Conservation (phyloP, 53 echinoderm and acorn worm species). For the Temnopleurus reevesii region DNA sequence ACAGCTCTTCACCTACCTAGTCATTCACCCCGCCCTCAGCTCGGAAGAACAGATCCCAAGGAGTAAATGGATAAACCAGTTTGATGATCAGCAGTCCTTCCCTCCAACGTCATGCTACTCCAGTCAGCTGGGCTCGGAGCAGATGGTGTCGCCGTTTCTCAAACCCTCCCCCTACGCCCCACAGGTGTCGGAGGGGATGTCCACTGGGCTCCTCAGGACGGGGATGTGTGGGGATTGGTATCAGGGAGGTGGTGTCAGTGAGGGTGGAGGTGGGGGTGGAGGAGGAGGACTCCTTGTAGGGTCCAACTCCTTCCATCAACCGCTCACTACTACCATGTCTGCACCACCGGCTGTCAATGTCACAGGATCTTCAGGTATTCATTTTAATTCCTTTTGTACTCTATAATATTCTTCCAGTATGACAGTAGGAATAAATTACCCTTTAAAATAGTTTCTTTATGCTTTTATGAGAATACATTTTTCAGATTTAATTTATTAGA, state of each 20-base stretch:
- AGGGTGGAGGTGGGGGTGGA: slow-evolving; percentile 14
- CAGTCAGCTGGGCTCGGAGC: slow-evolving; percentile 21
- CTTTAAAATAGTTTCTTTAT: too few relatives aligned
- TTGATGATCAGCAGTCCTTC: slow-evolving; percentile 70
- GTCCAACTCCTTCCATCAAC: slow-evolving; percentile 64
- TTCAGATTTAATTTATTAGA: too few relatives aligned
- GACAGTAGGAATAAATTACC: too few relatives aligned
- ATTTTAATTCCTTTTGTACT: too few relatives aligned
- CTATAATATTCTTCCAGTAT: too few relatives aligned
- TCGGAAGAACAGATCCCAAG: slow-evolving; percentile 89
- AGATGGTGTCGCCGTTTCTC: slow-evolving; percentile 69
- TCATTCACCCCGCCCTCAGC: slow-evolving; percentile 93
- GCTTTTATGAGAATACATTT: too few relatives aligned
- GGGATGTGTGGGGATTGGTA: slow-evolving; percentile 19
- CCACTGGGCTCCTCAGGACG: slow-evolving; percentile 16
- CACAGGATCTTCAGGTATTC: slow-evolving; percentile 54
- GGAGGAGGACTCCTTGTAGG: slow-evolving; percentile 35
- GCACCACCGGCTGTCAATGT: slow-evolving; percentile 97
- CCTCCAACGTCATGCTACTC: slow-evolving; percentile 50
- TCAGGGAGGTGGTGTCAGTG: background rate
- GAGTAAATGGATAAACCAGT: slow-evolving; percentile 72
- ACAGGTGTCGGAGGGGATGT: slow-evolving; percentile 33
- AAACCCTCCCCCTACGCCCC: slow-evolving; percentile 64
- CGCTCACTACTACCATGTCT: slow-evolving; percentile 80
- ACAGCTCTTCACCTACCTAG: slow-evolving; percentile 87